Base-by-base conservation (phyloP, 2,113 vertebrate genomes). In the Pomatorhinus ruficollis region DNA sequence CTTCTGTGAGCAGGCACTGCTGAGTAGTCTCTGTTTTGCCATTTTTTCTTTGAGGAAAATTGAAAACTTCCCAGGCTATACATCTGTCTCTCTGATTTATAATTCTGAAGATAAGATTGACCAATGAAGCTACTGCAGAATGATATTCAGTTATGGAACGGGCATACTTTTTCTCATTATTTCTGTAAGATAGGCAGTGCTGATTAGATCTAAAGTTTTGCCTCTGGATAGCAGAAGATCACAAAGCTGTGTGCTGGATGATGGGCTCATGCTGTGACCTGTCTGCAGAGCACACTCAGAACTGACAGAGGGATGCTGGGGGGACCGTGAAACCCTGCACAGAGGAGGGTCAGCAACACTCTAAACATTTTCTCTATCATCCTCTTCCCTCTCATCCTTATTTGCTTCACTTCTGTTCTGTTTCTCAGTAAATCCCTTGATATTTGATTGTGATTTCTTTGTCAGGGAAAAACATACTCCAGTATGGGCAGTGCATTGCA, bases 71-170 rank as follows among this genome's bases (percentile, higher is more conserved):
- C 31, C 39, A 86, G 65, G 57, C 64, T 83, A 28, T 85, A 39
- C 3, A 2, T 82, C 70, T 45, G 33, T 60, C 12, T 76, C 27
- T 79, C 93, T 88, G 82, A 85, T 77, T 86, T 90, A 74, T 82
- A 59, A 37, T 85, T 93, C 54, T 91, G 84, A 88, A 91, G 93
- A 66, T 84, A 89, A 93, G 68, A 76, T 47, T 91, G 95, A 94
- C 66, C 70, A 63, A 6, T n/a, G 39, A 86, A 83, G 71, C 35
- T 52, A 39, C 68, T 90, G 79, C 50, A 83, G 68, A 80, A 40
- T 81, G 81, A 53, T 35, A 31, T 86, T 83, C 81, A 63, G 66
- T 86, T 90, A 42, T 37, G 45, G 66, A 35, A 33, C 1, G 5
- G 63, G 27, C n/a, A 33, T 63, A 20, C 6, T 64, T 53, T 64